phyloP scores from a whole-genome alignment of 2,797 vertebrate species.

The Rallus crepitans region DNA sequence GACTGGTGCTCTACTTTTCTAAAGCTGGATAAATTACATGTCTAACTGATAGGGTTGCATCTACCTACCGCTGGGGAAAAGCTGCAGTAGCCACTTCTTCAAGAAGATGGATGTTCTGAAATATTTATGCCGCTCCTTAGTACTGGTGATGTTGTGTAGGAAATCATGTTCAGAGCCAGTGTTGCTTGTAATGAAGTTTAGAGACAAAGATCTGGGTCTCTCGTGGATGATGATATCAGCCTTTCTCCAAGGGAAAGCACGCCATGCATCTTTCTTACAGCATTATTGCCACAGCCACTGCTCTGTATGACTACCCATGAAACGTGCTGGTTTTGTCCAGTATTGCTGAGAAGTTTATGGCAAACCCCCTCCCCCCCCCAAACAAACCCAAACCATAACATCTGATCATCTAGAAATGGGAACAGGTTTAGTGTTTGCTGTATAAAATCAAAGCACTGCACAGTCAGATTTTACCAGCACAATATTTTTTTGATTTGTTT shows the following conservation, averaged over 20 bases:
- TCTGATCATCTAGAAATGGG: not conserved
- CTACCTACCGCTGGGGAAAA: not conserved
- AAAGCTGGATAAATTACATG: not conserved
- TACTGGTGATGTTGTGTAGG: not conserved
- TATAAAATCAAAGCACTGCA: not conserved
- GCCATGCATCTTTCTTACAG: not conserved
- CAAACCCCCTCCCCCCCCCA: not conserved
- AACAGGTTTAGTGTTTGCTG: not conserved
- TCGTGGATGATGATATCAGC: not conserved
- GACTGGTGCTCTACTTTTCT: not conserved
- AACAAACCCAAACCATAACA: not conserved
- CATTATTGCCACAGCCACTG: not conserved
- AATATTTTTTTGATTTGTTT: constrained; percentile 5
- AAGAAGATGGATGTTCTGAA: not conserved
- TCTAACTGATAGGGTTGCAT: not conserved
- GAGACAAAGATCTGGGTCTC: not conserved
- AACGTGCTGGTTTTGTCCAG: not conserved
- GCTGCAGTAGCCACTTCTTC: not conserved
- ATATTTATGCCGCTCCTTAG: not conserved
- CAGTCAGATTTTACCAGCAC: not conserved
- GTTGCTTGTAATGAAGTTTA: not conserved
- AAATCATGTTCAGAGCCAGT: not conserved
- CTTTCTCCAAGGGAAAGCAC: not conserved
- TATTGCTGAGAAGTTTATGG: not conserved
- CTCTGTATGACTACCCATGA: not conserved